phyloP scores from a whole-genome alignment of 1,140 invertebrate species.

The Atopsyche davidsoni region DNA sequence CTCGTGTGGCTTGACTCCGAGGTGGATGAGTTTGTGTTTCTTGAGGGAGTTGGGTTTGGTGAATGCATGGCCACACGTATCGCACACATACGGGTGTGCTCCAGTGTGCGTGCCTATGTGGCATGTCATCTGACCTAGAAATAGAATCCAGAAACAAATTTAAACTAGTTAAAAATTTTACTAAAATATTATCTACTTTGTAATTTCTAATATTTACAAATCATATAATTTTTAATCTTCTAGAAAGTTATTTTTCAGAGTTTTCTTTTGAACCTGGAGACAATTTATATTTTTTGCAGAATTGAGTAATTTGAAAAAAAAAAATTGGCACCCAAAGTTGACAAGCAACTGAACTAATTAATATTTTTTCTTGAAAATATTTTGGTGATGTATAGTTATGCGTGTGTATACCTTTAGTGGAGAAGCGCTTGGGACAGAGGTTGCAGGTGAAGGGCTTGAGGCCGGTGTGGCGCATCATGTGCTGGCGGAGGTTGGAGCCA shows the following conservation, averaged over 20 bases:
- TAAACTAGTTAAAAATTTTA: no score
- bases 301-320: no score
- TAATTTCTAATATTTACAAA: no score
- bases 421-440: constrained; percentile 55
- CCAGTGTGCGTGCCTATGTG: constrained; percentile 52
- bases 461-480: constrained; percentile 55
- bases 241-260: no score
- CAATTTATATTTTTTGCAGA: no score
- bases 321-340: no score
- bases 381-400: constrained; percentile 14
- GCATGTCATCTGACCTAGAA: constrained; percentile 46
- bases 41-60: constrained; percentile 62
- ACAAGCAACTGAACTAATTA: constrained; percentile 3
- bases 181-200: no score
- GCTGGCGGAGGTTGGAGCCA: constrained; percentile 54
- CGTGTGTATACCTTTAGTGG: constrained; percentile 49
- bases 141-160: no score
- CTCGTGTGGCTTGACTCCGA: constrained; percentile 72
- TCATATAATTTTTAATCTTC: no score
- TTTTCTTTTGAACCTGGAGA: no score
- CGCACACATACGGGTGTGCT: constrained; percentile 58
- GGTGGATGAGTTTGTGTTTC: constrained; percentile 59
- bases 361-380: constrained; percentile 1
- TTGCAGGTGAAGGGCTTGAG: constrained; percentile 55
- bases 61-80: constrained; percentile 62